Evolutionary conservation across 2,888 invertebrate genomes (phyloP).

Genomic region (Unio delphinus): DNA sequence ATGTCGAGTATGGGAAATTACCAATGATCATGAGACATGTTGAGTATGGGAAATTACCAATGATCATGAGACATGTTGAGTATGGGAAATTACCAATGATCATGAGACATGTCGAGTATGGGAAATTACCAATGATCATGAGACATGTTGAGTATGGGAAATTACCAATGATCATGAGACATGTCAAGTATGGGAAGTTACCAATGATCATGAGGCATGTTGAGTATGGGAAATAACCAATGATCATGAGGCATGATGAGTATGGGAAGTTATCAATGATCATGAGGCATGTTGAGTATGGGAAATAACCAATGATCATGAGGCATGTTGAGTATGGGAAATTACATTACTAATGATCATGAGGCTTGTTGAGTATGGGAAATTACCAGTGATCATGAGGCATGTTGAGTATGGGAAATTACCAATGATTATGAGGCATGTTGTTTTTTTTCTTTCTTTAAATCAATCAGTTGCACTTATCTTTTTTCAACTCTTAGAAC

Average conservation of each 20-base stretch:
- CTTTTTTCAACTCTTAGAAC: constrained; percentile 37
- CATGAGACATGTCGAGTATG: too few species aligned
- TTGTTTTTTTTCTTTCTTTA: neutral
- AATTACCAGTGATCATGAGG: neutral
- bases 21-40: too few species aligned
- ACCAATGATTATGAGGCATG: neutral
- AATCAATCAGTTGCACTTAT: neutral
- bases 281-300: neutral
- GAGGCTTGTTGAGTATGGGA: neutral
- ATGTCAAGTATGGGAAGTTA: too few species aligned
- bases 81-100: too few species aligned
- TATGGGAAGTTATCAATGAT: neutral
- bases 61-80: neutral
- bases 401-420: too few species aligned
- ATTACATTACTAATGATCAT: neutral
- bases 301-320: too few species aligned
- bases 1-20: too few species aligned
- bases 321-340: too few species aligned
- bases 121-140: neutral
- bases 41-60: neutral
- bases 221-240: too few species aligned
- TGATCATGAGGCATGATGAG: too few species aligned
- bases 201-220: neutral
- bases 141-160: neutral
- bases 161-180: neutral